Percentiles rank a stretch among this genome's conserved stretches.
Conservation (phyloP, 2,797 vertebrate genomes). For the Sebastes hubbsi region DNA sequence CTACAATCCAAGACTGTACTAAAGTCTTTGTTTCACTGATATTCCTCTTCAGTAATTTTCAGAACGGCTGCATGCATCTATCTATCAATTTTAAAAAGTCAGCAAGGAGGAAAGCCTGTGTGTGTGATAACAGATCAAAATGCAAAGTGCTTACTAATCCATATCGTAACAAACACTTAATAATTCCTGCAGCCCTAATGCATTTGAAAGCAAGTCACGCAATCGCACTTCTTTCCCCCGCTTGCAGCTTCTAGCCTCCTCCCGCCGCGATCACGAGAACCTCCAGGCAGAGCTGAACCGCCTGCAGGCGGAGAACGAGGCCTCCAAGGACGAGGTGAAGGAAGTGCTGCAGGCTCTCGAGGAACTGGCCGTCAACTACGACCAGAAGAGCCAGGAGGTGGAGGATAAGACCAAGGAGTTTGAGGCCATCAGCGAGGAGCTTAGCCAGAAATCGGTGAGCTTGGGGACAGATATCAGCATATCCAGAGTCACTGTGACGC, state of each 20-base stretch:
- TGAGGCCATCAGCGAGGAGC: conserved; percentile 93
- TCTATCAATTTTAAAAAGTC: not conserved
- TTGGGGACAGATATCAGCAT: not conserved
- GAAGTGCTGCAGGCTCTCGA: conserved; percentile 96
- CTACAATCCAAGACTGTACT: not conserved
- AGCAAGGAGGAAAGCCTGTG: not conserved
- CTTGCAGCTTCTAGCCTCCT: conserved; percentile 90
- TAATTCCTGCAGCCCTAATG: not conserved
- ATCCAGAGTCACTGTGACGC: not conserved
- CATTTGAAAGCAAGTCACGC: not conserved
- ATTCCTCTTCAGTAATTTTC: not conserved
- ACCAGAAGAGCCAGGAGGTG: conserved; percentile 98
- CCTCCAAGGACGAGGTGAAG: conserved; percentile 97
- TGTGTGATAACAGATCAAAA: not conserved
- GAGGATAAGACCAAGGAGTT: conserved; percentile 97
- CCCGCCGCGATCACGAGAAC: conserved; percentile 94
- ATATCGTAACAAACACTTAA: not conserved
- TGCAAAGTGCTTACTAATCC: not conserved
- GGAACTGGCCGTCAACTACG: conserved; percentile 97
- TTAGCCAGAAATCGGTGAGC: conserved; percentile 94
- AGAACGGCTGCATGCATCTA: not conserved
- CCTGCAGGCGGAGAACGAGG: conserved; percentile 95
- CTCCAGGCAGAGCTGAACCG: conserved; percentile 94
- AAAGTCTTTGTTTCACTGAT: not conserved
- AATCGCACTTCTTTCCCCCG: not conserved